Conservation (phyloP, 2,113 vertebrate species). For the Colinus virginianus region DNA sequence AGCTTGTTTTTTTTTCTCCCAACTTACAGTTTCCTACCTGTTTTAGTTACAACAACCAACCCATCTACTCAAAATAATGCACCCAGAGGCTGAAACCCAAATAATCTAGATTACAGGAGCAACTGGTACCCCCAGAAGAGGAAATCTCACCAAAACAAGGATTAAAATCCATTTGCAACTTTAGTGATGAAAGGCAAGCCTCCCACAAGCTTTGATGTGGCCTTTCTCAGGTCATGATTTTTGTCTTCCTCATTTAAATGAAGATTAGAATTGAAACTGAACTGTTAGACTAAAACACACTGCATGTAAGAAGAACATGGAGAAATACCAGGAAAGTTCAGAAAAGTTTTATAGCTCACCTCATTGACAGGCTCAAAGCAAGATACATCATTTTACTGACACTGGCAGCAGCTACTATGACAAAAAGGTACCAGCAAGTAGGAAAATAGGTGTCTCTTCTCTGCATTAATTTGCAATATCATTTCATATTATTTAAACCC, state of each 20-base stretch:
- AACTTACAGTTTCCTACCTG: neutral
- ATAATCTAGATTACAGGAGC: neutral
- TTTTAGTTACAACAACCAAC: neutral
- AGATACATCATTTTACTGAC: constrained; percentile 12
- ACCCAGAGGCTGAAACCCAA: neutral
- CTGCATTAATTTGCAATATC: neutral
- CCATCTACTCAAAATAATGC: neutral
- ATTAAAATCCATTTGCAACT: neutral
- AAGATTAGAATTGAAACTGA: neutral
- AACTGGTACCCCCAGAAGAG: neutral
- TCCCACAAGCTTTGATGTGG: neutral
- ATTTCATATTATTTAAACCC: neutral
- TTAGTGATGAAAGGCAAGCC: accelerated
- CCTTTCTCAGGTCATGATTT: neutral
- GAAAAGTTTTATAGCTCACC: neutral
- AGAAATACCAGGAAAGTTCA: neutral
- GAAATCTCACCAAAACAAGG: neutral
- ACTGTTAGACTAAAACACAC: neutral
- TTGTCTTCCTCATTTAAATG: neutral
- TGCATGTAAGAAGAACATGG: accelerated
- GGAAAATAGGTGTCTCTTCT: neutral
- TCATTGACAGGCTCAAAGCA: neutral
- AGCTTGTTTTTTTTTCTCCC: neutral
- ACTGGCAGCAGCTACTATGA: neutral
- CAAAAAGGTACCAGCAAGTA: constrained; percentile 20